These are phyloP conservation scores for Magallana ariakensis DNA, from an alignment of 1,140 invertebrate genomes.

Conservation along the genomic window DNA sequence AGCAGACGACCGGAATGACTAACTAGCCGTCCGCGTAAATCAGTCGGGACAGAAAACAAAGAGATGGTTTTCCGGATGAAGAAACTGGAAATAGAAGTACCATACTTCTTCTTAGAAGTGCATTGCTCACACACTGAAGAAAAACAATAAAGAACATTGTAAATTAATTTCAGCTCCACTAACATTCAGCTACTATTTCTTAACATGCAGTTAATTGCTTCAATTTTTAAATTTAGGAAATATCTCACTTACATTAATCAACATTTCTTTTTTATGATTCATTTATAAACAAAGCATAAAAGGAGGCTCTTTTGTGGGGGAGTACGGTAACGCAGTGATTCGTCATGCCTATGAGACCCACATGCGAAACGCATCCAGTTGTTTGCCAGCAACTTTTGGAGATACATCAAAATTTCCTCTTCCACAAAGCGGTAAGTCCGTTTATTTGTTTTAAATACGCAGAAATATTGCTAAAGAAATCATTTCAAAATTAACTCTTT, in stretches of 20 bases:
- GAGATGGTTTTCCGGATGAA: neutral
- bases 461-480: neutral
- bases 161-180: too few species aligned
- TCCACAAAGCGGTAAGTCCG: neutral
- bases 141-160: too few species aligned
- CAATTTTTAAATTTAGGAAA: too few species aligned
- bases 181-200: too few species aligned
- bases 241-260: too few species aligned
- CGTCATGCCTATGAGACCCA: slow-evolving; percentile 13
- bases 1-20: neutral
- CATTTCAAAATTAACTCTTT: too few species aligned
- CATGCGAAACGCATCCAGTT: slow-evolving; percentile 22
- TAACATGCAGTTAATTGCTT: too few species aligned
- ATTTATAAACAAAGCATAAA: too few species aligned
- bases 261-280: too few species aligned
- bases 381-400: slow-evolving; percentile 26
- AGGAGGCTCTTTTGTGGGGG: neutral
- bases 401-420: slow-evolving; percentile 28
- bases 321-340: slow-evolving; percentile 5
- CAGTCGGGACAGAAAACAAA: slow-evolving; percentile 4
- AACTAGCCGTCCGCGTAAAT: neutral
- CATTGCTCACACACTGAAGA: neutral
- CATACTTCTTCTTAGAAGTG: neutral
- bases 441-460: neutral
- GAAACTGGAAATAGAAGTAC: slow-evolving; percentile 13